Evolutionary conservation across 1,140 invertebrate genomes (phyloP).

Genomic region (Achroia grisella): DNA sequence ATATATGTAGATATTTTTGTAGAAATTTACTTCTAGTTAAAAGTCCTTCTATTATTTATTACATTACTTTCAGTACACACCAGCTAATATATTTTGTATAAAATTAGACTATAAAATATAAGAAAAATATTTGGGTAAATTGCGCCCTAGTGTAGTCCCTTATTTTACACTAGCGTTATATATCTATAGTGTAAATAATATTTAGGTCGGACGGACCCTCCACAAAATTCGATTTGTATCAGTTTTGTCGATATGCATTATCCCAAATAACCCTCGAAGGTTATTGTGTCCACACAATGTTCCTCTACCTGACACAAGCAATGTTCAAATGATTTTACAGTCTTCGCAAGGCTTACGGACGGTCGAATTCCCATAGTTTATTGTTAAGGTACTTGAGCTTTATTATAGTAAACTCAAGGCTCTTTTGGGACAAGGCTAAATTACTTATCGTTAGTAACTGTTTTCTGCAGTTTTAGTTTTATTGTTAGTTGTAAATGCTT

Average conservation of each 20-base stretch:
- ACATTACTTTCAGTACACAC: no score
- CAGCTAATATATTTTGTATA: no score
- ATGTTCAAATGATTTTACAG: slow-evolving; percentile 10
- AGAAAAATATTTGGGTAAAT: no score
- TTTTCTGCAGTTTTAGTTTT: not conserved
- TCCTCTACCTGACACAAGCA: slow-evolving; percentile 30
- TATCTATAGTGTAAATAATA: no score
- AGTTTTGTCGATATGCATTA: slow-evolving; percentile 20
- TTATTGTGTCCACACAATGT: slow-evolving; percentile 21
- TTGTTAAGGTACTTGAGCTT: slow-evolving; percentile 2
- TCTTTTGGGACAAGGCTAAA: slow-evolving; percentile 10
- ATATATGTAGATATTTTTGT: no score
- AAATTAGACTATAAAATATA: no score
- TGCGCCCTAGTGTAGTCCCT: no score
- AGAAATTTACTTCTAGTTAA: no score
- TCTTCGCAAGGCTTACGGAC: slow-evolving; percentile 2
- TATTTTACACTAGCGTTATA: not conserved
- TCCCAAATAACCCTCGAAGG: slow-evolving; percentile 6
- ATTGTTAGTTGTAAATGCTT: not conserved
- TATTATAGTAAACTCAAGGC: slow-evolving; percentile 11
- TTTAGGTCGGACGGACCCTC: no score
- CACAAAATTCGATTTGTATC: slow-evolving; percentile 12
- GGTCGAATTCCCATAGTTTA: slow-evolving; percentile 11
- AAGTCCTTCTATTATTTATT: no score
- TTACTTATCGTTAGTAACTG: not conserved